Evolutionary conservation across 64 coral and sea anemone genomes (phyloP), one percentile per base, ranked within the genome.

Genomic region (Platygyra sinensis): DNA sequence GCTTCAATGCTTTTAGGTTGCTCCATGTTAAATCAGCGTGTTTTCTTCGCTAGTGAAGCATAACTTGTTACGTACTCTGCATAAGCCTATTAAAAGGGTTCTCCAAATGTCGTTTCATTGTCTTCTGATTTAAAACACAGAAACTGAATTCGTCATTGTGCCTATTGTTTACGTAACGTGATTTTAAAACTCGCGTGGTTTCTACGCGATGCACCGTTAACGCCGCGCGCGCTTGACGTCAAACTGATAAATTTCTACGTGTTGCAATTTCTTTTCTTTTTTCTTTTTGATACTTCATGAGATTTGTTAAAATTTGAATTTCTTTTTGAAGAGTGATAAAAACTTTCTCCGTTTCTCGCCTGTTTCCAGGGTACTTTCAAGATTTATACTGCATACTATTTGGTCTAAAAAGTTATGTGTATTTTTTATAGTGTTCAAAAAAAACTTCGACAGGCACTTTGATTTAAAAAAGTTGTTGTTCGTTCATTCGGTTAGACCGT

Each of bases 151-250:
- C 12, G 76, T 16, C 55, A 5, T 24, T 83, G 30, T 49, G 52
- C 22, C 62, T 8, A 28, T 71, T 63, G 59, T 83, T 83, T 85
- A 30, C 81, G 81, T 46, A 67, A 85, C 63, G 62, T 38, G 59
- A 33, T 72, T 85, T 71, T 46, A 46, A 72, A 85, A 12, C 39
- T 69, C 32, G 36, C 33, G 32, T 85, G 20, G 81, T 85, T 67
- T 71, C 81, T 71, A 72, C 62, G 81, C 81, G 64, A 85, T 63
- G 54, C n/a, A 69, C n/a, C 28, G 52, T 67, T 71, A 85, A 1
- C 29, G 1, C 1, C 22, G 24, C 36, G 81, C 81, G 81, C 63
- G 62, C 78, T 79, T 79, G 29, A 60, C 59, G 24, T 60, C 15
- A 14, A n/a, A 65, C 62, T 3, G 11, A 2, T 12, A 57, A 57